These are phyloP conservation scores for Melanerpes aurifrons DNA, from an alignment of 2,113 vertebrate genomes.

Conservation along the genomic window DNA sequence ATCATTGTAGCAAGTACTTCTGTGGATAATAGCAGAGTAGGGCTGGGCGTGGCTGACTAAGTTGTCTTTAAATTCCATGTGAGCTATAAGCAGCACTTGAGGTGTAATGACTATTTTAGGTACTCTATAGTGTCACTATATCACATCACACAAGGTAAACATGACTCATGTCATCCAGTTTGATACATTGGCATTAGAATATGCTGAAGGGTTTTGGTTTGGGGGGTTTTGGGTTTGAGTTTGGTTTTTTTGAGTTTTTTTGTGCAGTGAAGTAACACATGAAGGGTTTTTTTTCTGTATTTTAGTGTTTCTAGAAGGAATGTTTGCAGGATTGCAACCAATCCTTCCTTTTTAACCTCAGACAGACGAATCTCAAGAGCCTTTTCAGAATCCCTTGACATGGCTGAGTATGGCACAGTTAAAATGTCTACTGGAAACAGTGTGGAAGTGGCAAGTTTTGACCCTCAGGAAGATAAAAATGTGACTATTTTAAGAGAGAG, in stretches of 20 bases:
- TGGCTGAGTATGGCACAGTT: neutral
- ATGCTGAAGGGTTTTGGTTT: neutral
- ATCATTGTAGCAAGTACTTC: neutral
- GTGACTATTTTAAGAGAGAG: slow-evolving; percentile 23
- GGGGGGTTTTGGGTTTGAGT: neutral
- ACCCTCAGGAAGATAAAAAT: slow-evolving; percentile 45
- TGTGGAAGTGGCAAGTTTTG: slow-evolving; percentile 22
- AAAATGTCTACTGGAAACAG: slow-evolving; percentile 13
- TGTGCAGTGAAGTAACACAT: neutral
- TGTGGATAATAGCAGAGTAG: neutral
- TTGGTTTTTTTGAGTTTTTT: neutral
- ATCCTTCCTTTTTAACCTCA: neutral
- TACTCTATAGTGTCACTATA: neutral
- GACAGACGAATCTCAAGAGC: slow-evolving; percentile 6
- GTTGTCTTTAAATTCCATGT: slow-evolving; percentile 16
- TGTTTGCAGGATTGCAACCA: neutral
- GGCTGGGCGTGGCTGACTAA: neutral
- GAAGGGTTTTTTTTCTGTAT: neutral
- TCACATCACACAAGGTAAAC: slow-evolving; percentile 23
- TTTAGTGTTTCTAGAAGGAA: neutral
- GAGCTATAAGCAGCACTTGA: neutral
- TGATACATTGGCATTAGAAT: neutral
- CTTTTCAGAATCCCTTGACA: slow-evolving; percentile 15
- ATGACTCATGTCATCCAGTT: slow-evolving; percentile 15
- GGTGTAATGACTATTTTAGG: slow-evolving; percentile 7